phyloP scores from a whole-genome alignment of 2,888 invertebrate genomes.

The Julus scanicus region DNA sequence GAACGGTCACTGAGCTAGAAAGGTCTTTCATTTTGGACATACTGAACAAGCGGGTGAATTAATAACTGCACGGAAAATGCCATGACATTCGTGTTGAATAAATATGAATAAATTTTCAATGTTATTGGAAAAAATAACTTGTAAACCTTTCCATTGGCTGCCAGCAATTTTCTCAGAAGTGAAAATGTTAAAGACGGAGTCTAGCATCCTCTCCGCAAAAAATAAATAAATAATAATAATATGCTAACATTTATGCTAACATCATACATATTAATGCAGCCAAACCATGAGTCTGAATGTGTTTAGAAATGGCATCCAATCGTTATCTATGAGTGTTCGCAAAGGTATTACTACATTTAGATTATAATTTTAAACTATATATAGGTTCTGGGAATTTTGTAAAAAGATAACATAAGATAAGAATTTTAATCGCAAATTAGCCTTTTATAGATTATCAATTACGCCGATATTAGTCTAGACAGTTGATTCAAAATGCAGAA shows the following conservation, averaged over 20 bases:
- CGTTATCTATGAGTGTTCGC: neutral
- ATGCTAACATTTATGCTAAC: neutral
- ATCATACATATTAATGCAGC: neutral
- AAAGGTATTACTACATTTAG: neutral
- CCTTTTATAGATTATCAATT: too few species aligned
- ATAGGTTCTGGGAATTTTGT: neutral
- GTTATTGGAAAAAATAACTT: neutral
- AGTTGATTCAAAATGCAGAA: too few species aligned
- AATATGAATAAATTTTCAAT: neutral
- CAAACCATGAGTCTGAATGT: neutral
- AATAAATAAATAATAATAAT: neutral
- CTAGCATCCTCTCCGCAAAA: neutral
- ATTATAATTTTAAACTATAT: neutral
- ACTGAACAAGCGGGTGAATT: neutral
- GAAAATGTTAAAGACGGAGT: neutral
- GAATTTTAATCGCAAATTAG: too few species aligned
- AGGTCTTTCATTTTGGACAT: neutral
- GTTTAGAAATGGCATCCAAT: too few species aligned
- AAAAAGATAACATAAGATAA: too few species aligned
- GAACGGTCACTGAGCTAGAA: neutral
- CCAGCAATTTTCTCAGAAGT: neutral
- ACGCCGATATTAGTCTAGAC: too few species aligned
- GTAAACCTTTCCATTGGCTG: neutral
- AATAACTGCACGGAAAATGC: neutral
- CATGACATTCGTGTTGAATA: slow-evolving; percentile 10